Evolutionary conservation across 2,113 vertebrate genomes (phyloP).

Genomic region (Genyomyrus donnyi): DNA sequence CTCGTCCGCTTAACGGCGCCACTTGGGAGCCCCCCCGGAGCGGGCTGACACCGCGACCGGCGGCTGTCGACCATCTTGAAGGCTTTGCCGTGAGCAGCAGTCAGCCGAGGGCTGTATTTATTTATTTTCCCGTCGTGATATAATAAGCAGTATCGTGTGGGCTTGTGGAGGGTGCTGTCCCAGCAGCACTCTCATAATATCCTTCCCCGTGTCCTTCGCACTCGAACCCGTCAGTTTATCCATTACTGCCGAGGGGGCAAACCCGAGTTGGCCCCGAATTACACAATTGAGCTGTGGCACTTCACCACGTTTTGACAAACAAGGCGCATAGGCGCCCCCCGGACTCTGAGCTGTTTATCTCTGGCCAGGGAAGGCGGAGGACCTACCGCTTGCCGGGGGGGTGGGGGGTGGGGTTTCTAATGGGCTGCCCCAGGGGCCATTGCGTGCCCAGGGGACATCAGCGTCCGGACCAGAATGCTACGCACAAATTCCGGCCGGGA

Average conservation of each 20-base stretch:
- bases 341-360: slow-evolving; percentile 1
- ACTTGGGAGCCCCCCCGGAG: neutral
- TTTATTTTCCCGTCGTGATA: neutral
- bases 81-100: neutral
- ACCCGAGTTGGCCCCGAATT: neutral
- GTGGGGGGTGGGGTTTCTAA: neutral
- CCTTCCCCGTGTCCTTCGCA: neutral
- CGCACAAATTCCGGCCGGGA: neutral
- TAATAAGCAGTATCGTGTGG: neutral
- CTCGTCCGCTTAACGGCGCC: neutral
- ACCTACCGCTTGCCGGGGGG: neutral
- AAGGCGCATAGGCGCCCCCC: neutral
- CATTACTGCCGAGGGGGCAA: neutral
- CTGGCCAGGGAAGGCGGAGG: neutral
- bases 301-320: neutral
- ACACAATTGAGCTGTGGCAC: slow-evolving; percentile 2
- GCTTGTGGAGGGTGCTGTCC: neutral
- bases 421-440: neutral
- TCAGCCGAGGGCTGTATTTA: neutral
- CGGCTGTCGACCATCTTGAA: neutral
- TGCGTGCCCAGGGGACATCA: neutral
- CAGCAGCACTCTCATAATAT: neutral
- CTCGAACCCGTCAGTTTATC: slow-evolving; percentile 1
- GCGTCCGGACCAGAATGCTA: neutral
- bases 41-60: neutral